A percentile compares a stretch with the other conserved stretches of the same genome.
Conservation (phyloP, 2,888 invertebrate species). For the Epistrophe grossulariae region DNA sequence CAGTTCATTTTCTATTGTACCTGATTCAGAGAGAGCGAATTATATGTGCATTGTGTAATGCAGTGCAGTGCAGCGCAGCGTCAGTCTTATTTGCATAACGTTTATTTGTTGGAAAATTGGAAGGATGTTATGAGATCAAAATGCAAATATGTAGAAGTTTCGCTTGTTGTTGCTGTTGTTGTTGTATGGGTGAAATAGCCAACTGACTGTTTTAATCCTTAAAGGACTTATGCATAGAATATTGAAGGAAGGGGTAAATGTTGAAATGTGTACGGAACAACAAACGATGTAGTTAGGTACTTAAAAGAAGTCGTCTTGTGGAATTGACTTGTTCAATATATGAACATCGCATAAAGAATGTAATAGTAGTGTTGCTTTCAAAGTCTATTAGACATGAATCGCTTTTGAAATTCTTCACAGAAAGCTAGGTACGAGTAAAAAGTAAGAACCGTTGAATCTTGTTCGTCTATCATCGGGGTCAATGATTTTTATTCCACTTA, state of each 20-base stretch:
- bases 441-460: background rate
- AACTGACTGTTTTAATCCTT: background rate
- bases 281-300: background rate
- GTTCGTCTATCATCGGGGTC: background rate
- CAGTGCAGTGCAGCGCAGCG: too few species aligned
- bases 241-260: background rate
- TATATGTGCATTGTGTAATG: background rate
- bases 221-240: background rate
- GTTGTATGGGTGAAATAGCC: background rate
- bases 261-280: background rate
- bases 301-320: constrained; percentile 2
- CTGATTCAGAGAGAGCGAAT: background rate
- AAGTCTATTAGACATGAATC: background rate
- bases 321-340: constrained; percentile 3
- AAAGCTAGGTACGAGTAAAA: background rate
- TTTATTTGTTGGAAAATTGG: constrained; percentile 15
- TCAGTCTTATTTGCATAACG: constrained; percentile 5
- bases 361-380: background rate
- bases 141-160: background rate
- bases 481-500: background rate
- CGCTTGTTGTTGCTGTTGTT: background rate
- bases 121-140: constrained; percentile 8
- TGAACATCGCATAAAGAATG: background rate
- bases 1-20: background rate
- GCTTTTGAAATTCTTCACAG: background rate